Evolutionary conservation across 2,113 vertebrate species (phyloP).

Genomic region (Marmota monax): DNA sequence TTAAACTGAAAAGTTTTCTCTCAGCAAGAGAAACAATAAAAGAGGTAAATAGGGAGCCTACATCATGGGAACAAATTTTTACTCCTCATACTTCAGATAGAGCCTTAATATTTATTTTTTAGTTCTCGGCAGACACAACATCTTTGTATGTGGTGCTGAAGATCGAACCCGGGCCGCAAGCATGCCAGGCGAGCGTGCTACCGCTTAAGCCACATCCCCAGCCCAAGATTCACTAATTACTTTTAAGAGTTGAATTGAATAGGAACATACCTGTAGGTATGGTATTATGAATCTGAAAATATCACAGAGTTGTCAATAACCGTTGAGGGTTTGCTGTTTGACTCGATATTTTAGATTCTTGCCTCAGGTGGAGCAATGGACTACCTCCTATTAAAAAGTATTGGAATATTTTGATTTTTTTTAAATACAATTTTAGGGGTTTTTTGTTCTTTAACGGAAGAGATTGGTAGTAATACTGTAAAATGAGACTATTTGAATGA

Average conservation of each 20-base stretch:
- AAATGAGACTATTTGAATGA: background rate
- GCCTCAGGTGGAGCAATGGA: background rate
- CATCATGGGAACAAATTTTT: too few relatives aligned
- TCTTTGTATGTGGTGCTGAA: too few relatives aligned
- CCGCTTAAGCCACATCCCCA: too few relatives aligned
- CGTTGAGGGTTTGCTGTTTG: background rate
- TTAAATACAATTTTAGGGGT: background rate
- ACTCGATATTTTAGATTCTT: background rate
- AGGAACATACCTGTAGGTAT: background rate
- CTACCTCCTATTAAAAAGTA: background rate
- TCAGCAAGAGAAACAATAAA: too few relatives aligned
- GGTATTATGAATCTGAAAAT: slow-evolving; percentile 11
- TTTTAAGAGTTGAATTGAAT: background rate
- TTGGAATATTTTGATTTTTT: background rate
- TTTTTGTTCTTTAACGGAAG: background rate
- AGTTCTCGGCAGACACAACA: too few relatives aligned
- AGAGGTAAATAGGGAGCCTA: too few relatives aligned
- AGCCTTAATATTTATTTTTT: too few relatives aligned
- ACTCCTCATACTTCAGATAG: too few relatives aligned
- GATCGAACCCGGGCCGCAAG: too few relatives aligned
- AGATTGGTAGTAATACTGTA: background rate
- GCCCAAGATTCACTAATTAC: background rate
- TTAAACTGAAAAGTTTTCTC: too few relatives aligned
- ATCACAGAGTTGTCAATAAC: background rate
- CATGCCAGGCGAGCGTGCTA: too few relatives aligned